These are phyloP conservation scores for Hyalella azteca DNA, from an alignment of 2,888 invertebrate genomes.

Conservation along the genomic window DNA sequence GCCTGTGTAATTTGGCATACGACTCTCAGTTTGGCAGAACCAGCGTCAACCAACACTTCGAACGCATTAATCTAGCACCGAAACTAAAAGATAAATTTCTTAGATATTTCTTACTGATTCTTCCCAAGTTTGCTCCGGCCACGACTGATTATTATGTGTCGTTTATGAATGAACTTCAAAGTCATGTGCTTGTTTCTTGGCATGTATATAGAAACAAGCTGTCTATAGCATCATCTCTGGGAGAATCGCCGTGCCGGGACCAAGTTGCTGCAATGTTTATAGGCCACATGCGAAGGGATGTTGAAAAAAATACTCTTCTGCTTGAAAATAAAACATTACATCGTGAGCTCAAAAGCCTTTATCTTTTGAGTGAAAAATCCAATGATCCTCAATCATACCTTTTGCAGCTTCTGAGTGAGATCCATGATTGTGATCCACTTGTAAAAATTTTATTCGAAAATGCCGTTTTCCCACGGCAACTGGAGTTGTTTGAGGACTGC, in stretches of 20 bases:
- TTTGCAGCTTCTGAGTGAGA: slow-evolving; percentile 40
- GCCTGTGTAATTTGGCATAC: not conserved
- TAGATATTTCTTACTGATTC: not conserved
- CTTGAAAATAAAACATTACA: slow-evolving; percentile 39
- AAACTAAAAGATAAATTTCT: not conserved
- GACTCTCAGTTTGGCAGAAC: not conserved
- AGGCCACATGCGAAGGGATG: slow-evolving; percentile 41
- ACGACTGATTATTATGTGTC: not conserved
- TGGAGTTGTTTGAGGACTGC: slow-evolving; percentile 45
- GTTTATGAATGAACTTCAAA: not conserved
- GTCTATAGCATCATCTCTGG: not conserved
- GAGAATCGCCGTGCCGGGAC: slow-evolving; percentile 7
- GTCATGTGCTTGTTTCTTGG: not conserved
- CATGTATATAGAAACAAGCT: not conserved
- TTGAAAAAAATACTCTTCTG: not conserved
- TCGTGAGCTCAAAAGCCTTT: slow-evolving; percentile 44
- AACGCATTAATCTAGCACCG: not conserved
- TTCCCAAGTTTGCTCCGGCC: not conserved
- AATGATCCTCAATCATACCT: slow-evolving; percentile 46
- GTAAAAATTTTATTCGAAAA: slow-evolving; percentile 36
- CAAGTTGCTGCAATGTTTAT: slow-evolving; percentile 39
- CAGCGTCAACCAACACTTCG: not conserved
- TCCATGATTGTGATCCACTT: slow-evolving; percentile 20
- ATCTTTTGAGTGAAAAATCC: slow-evolving; percentile 47
- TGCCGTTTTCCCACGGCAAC: slow-evolving; percentile 41